Base-by-base conservation (phyloP, 1,140 invertebrate genomes). In the Tetramorium alpestre region DNA sequence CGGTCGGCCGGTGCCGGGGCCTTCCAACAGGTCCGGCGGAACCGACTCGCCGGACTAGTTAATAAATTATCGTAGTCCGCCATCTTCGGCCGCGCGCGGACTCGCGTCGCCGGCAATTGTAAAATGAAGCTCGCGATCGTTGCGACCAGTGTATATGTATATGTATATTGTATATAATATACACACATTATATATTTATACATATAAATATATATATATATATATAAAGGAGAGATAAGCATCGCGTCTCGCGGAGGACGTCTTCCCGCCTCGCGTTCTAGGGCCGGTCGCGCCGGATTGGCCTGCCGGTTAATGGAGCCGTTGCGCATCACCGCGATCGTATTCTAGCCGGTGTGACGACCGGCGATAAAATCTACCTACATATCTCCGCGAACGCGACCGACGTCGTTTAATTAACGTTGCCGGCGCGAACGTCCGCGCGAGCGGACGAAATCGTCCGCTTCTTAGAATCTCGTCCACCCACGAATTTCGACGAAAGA, bases 41-140 rank as follows among this genome's bases (percentile, higher is more conserved):
- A 58, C 80, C 90, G 88, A 94, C 93, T 93, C 87, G 92, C 90
- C 91, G 91, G 93, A 94, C 94, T 94, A 94, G 94, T 94, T 94
- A 94, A 94, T 94, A 94, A 94, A 94, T 94, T 94, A 94, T 94
- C 91, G 88, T 93, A 93, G 92, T 91, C 93, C 62, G 92, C 93
- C 92, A 93, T 93, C 89, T 93, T 92, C 85, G 87, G 87, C 86
- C 69, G 90, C 90, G 44, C 75, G 92, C 81, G 85, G 41, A 44
- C 54, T 33, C 51, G 67, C 80, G 69, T 47, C 25, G 28, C 22
- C 49, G 47, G 33, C 85, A 47, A 89, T 88, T 78, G 67, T 73
- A 80, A 87, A 88, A 89, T 77, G 25, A 82, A 16, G 11, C 11
- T 11, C 41, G 25, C 85, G n/a, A 28, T 76, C n/a, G 58, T 44